These are phyloP conservation scores for Dendrophyllia cribrosa DNA, from an alignment of 64 coral and sea anemone genomes.

Conservation along the genomic window DNA sequence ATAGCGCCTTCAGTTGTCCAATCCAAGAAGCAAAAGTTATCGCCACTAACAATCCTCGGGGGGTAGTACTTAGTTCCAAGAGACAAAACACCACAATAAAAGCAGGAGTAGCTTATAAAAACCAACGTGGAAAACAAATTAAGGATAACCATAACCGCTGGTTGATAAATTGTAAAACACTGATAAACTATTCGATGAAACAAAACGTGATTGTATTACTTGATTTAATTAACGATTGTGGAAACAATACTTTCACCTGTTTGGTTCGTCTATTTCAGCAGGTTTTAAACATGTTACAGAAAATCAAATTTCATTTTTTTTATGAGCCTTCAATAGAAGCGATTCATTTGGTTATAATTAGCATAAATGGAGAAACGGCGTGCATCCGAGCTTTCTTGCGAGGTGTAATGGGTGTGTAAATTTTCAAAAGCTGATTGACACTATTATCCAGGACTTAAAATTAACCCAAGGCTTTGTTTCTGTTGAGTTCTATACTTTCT, in stretches of 20 bases:
- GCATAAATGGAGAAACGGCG: too few species aligned
- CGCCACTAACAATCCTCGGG: neutral
- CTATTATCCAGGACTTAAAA: too few species aligned
- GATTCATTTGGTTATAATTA: neutral
- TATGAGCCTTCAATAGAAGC: neutral
- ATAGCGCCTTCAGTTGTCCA: neutral
- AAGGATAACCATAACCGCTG: neutral
- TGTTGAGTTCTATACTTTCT: too few species aligned
- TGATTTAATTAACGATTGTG: neutral
- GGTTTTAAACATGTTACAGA: neutral
- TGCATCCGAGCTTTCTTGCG: too few species aligned
- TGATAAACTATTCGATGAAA: too few species aligned
- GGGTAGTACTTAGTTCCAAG: neutral
- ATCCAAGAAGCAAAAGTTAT: neutral
- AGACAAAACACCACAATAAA: neutral
- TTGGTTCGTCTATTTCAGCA: neutral
- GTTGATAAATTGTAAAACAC: neutral
- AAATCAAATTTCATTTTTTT: neutral
- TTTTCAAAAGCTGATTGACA: too few species aligned
- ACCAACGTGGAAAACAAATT: neutral
- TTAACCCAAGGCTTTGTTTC: too few species aligned
- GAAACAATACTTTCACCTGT: conserved; percentile 14
- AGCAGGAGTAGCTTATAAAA: neutral
- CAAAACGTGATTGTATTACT: too few species aligned
- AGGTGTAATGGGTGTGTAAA: too few species aligned